These are phyloP conservation scores for Rattus rattus DNA, from an alignment of 2,113 vertebrate genomes.

Conservation along the genomic window DNA sequence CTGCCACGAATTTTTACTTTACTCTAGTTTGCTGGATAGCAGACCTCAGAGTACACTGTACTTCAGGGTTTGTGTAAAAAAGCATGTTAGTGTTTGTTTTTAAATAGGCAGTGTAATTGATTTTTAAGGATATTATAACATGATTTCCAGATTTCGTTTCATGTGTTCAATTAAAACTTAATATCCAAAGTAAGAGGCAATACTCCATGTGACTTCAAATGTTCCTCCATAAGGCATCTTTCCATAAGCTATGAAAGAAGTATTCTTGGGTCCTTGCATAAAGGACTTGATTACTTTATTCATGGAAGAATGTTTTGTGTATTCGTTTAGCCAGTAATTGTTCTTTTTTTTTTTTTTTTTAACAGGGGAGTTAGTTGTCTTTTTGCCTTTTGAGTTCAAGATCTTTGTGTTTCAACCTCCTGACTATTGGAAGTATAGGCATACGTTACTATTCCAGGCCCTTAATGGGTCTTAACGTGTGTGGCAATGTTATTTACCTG, in stretches of 20 bases:
- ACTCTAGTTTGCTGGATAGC: background rate
- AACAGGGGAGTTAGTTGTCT: background rate
- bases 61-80: slow-evolving; percentile 15
- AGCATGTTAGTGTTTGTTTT: background rate
- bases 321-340: background rate
- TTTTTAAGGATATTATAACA: slow-evolving; percentile 45
- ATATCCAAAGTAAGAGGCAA: slow-evolving; percentile 5
- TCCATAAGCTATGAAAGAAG: no score
- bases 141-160: slow-evolving; percentile 44
- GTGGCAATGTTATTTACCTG: slow-evolving; percentile 1
- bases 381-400: background rate
- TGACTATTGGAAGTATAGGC: background rate
- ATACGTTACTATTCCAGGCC: background rate
- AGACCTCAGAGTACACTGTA: background rate
- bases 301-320: slow-evolving; percentile 11
- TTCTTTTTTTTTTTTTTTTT: background rate
- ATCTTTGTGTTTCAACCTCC: background rate
- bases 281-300: slow-evolving; percentile 28
- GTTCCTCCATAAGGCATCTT: no score
- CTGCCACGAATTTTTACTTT: background rate
- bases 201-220: background rate
- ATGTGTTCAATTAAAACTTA: slow-evolving; percentile 48
- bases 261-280: background rate
- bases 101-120: background rate
- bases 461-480: background rate